A percentile compares a stretch with the other conserved stretches of the same genome.
Conservation (phyloP, 2,888 invertebrate genomes). For the Anthoptus insignis region DNA sequence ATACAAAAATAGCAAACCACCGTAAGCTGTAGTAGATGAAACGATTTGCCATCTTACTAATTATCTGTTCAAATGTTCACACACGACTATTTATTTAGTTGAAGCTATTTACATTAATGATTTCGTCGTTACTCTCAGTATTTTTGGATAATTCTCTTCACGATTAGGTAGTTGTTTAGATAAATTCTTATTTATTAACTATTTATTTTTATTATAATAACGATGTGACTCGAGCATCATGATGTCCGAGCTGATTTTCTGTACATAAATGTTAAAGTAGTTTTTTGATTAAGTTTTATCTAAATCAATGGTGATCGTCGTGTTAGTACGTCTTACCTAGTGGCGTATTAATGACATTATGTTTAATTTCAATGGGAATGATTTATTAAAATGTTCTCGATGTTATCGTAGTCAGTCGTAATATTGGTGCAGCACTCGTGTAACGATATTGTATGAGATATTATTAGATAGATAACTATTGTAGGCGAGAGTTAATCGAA, state of each 20-base stretch:
- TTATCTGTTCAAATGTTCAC: constrained; percentile 4
- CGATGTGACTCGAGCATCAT: constrained; percentile 61
- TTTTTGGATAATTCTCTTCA: constrained; percentile 77
- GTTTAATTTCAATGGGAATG: constrained; percentile 13
- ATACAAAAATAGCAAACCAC: constrained; percentile 42
- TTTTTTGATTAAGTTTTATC: constrained; percentile 56
- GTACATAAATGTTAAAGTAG: constrained; percentile 28
- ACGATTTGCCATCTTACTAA: constrained; percentile 21
- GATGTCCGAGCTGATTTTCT: constrained; percentile 46
- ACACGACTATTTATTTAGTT: too few species aligned
- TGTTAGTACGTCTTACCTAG: constrained; percentile 25
- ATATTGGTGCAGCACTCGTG: constrained; percentile 53
- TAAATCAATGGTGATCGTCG: constrained; percentile 48
- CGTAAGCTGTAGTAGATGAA: constrained; percentile 31
- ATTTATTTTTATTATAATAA: constrained; percentile 75
- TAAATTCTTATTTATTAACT: constrained; percentile 83
- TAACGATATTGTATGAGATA: constrained; percentile 77
- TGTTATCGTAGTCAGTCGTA: constrained; percentile 28
- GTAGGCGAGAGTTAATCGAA: constrained; percentile 62
- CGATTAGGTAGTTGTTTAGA: constrained; percentile 80
- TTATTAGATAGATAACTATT: constrained; percentile 63
- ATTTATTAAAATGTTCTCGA: constrained; percentile 21
- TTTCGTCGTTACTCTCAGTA: constrained; percentile 74
- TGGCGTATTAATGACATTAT: constrained; percentile 18
- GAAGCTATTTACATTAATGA: too few species aligned